Evolutionary conservation across 1,140 invertebrate genomes (phyloP).

Genomic region (Lordiphosa mommai): DNA sequence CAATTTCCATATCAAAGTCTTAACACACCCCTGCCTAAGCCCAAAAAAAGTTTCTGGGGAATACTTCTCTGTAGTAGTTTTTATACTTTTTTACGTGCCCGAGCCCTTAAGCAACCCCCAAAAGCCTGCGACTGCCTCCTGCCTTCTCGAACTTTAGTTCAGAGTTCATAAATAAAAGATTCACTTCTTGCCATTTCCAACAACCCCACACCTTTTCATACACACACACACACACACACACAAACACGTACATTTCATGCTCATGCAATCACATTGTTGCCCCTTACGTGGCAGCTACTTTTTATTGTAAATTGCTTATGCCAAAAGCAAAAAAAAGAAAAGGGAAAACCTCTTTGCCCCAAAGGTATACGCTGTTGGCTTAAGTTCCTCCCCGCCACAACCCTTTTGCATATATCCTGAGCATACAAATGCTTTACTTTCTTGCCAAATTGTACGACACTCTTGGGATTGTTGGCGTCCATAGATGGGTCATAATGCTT

Average conservation of each 20-base stretch:
- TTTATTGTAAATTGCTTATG: slow-evolving; percentile 77
- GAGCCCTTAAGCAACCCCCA: slow-evolving; percentile 31
- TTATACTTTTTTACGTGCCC: slow-evolving; percentile 48
- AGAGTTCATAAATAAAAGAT: slow-evolving; percentile 75
- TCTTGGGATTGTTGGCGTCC: slow-evolving; percentile 42
- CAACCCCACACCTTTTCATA: not conserved
- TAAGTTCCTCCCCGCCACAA: slow-evolving; percentile 11
- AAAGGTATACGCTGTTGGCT: slow-evolving; percentile 48
- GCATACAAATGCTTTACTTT: slow-evolving; percentile 52
- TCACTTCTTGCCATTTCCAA: slow-evolving; percentile 36
- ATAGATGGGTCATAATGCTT: slow-evolving; percentile 56
- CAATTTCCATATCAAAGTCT: slow-evolving; percentile 66
- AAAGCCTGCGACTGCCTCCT: slow-evolving; percentile 10
- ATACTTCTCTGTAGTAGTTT: slow-evolving; percentile 47
- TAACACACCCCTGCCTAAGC: slow-evolving; percentile 10
- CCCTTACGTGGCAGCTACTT: slow-evolving; percentile 48
- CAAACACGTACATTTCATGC: slow-evolving; percentile 15
- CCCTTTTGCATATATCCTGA: slow-evolving; percentile 32
- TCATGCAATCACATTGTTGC: slow-evolving; percentile 53
- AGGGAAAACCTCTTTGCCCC: slow-evolving; percentile 25
- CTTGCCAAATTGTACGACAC: slow-evolving; percentile 72
- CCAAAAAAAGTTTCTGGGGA: slow-evolving; percentile 14
- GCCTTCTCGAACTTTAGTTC: slow-evolving; percentile 22
- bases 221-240: slow-evolving; percentile 9
- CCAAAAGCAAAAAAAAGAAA: slow-evolving; percentile 35